Conservation (phyloP, 2,888 invertebrate genomes). For the Ornithoptera priamus region DNA sequence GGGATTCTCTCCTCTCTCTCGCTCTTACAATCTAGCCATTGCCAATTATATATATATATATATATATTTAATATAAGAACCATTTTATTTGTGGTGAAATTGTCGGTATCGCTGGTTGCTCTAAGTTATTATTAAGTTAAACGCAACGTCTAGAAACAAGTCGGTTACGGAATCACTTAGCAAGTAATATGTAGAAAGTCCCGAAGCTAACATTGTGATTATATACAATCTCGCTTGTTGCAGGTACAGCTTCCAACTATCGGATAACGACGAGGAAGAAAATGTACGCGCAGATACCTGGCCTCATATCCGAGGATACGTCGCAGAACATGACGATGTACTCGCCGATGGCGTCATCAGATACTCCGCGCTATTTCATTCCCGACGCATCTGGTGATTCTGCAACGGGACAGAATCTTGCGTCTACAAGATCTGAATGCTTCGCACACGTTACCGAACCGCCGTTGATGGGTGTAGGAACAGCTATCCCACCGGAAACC, state of each 20-base stretch:
- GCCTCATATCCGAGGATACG: conserved; percentile 77
- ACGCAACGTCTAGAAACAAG: neutral
- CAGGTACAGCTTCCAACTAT: conserved; percentile 78
- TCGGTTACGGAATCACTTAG: conserved; percentile 2
- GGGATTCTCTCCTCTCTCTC: too few species aligned
- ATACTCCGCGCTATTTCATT: conserved; percentile 38
- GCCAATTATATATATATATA: too few species aligned
- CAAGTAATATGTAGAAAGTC: conserved; percentile 16
- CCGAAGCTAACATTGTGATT: conserved; percentile 14
- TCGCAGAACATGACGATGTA: conserved; percentile 5
- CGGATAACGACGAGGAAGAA: conserved; percentile 85
- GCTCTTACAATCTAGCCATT: too few species aligned
- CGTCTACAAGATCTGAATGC: neutral
- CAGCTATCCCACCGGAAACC: neutral
- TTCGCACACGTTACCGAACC: neutral
- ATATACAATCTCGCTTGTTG: conserved; percentile 43
- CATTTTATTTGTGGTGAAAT: too few species aligned
- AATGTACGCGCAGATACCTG: conserved; percentile 88
- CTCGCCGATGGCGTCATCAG: neutral
- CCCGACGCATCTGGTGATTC: conserved; percentile 28
- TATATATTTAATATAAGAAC: too few species aligned
- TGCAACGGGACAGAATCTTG: neutral
- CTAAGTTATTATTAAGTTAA: neutral
- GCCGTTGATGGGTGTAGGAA: neutral
- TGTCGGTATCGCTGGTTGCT: neutral